A percentile compares a stretch with the other conserved stretches of the same genome.
Conservation (phyloP, 2,797 vertebrate species). For the Esox lucius region DNA sequence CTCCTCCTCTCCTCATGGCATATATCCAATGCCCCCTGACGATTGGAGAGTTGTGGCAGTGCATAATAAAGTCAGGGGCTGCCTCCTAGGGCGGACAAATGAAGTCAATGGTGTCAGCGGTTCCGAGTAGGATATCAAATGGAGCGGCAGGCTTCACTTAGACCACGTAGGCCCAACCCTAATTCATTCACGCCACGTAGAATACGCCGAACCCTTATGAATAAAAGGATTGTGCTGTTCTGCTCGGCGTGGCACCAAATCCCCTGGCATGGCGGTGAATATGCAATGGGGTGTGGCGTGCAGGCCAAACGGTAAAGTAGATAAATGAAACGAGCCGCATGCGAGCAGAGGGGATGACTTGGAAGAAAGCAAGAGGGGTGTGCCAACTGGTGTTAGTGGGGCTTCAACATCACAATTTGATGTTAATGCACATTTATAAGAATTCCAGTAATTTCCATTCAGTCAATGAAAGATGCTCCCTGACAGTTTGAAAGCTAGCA, state of each 20-base stretch:
- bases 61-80: slow-evolving; percentile 40
- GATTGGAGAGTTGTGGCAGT: slow-evolving; percentile 21
- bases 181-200: slow-evolving; percentile 34
- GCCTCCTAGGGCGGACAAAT: slow-evolving; percentile 27
- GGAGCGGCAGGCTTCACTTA: slow-evolving; percentile 48
- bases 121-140: slow-evolving; percentile 52
- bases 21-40: slow-evolving; percentile 14
- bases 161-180: slow-evolving; percentile 31
- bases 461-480: background rate
- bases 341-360: background rate
- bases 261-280: slow-evolving; percentile 35
- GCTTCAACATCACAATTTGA: background rate
- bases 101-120: slow-evolving; percentile 31
- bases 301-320: background rate
- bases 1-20: slow-evolving; percentile 1
- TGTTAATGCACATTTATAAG: background rate
- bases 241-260: slow-evolving; percentile 52
- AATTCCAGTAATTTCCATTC: background rate
- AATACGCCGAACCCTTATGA: slow-evolving; percentile 38
- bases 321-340: background rate
- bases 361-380: background rate
- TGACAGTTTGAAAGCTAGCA: background rate
- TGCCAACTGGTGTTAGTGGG: background rate
- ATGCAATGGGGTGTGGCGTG: slow-evolving; percentile 38
- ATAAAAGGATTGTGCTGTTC: slow-evolving; percentile 52